These are phyloP conservation scores for Esox masquinongy DNA, from an alignment of 2,797 vertebrate species.

Conservation along the genomic window DNA sequence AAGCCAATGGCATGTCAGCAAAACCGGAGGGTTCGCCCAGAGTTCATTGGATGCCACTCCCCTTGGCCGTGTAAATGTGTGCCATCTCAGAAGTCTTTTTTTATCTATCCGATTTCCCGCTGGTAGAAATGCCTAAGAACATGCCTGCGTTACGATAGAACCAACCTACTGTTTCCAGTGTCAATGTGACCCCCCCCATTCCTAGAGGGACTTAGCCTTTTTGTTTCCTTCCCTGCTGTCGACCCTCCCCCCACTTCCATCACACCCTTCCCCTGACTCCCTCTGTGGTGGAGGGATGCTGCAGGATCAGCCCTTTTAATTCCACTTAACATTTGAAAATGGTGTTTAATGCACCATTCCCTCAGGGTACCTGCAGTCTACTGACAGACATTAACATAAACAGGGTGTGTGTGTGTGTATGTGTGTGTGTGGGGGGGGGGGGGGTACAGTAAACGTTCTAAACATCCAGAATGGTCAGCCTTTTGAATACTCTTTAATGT, in stretches of 20 bases:
- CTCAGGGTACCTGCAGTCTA: slow-evolving; percentile 32
- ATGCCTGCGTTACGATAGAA: not conserved
- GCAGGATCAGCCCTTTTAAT: slow-evolving; percentile 45
- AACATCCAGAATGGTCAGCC: slow-evolving; percentile 11
- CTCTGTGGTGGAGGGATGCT: slow-evolving; percentile 10
- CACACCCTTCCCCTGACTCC: not conserved
- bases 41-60: not conserved
- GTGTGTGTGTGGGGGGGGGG: not conserved
- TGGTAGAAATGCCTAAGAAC: not conserved
- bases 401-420: not conserved
- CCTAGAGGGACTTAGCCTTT: not conserved
- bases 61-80: not conserved
- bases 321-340: slow-evolving; percentile 50
- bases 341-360: slow-evolving; percentile 40
- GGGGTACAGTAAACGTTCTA: slow-evolving; percentile 32
- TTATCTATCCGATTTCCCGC: not conserved
- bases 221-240: not conserved
- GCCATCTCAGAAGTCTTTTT: not conserved
- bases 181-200: too few relatives aligned
- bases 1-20: not conserved
- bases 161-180: not conserved
- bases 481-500: slow-evolving; percentile 11
- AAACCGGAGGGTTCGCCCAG: slow-evolving; percentile 12
- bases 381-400: slow-evolving; percentile 50
- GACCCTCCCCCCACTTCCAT: too few relatives aligned